phyloP scores from a whole-genome alignment of 2,888 invertebrate genomes.

The Operophtera brumata region DNA sequence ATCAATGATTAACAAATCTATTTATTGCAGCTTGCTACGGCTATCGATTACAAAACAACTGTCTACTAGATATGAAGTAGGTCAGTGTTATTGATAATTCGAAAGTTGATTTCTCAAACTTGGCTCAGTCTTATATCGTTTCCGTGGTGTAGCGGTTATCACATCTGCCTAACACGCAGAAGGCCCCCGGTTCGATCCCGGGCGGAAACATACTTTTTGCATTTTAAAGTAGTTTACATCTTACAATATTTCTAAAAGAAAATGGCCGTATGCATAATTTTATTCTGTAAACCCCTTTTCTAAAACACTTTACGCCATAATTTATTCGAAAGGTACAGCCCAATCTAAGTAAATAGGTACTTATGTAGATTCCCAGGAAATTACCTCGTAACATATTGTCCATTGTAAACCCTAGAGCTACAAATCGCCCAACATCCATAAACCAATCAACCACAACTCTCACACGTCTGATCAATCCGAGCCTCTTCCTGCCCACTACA shows the following conservation, averaged over 20 bases:
- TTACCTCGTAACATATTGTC: slow-evolving; percentile 2
- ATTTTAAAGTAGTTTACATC: neutral
- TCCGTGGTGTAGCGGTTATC: slow-evolving; percentile 95
- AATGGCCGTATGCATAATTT: no score
- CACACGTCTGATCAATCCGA: slow-evolving; percentile 64
- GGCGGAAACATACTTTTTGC: slow-evolving; percentile 83
- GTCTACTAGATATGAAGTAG: no score
- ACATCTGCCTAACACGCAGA: slow-evolving; percentile 95
- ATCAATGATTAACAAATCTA: no score
- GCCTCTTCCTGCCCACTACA: slow-evolving; percentile 68
- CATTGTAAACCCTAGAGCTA: slow-evolving; percentile 21
- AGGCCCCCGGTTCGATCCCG: slow-evolving; percentile 95
- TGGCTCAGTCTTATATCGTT: slow-evolving; percentile 57
- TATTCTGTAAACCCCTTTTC: no score
- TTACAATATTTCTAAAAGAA: no score
- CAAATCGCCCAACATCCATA: slow-evolving; percentile 34
- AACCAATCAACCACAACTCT: slow-evolving; percentile 54
- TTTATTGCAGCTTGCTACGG: slow-evolving; percentile 2
- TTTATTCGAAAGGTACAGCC: no score
- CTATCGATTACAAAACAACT: neutral
- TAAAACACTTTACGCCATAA: no score
- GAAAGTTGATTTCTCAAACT: slow-evolving; percentile 8
- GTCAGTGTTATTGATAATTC: neutral
- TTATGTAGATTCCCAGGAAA: neutral
- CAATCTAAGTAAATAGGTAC: neutral